Conservation (phyloP, 2,113 vertebrate species). For the Salvelinus fontinalis region DNA sequence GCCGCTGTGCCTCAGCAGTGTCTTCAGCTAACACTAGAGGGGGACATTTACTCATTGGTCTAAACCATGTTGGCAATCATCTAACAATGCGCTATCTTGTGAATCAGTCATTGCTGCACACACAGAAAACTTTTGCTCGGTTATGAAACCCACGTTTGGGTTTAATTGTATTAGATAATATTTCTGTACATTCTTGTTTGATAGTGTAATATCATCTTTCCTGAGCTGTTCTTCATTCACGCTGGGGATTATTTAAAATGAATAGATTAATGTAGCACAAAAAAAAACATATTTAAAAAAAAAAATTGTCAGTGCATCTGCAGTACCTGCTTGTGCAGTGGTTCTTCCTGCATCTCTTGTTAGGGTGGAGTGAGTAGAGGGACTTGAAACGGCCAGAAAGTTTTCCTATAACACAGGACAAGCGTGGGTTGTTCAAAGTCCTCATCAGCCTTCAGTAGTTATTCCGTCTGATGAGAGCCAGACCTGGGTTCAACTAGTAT, state of each 20-base stretch:
- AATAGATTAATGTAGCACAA: too few relatives aligned
- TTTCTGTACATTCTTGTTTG: not conserved
- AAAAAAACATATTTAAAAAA: too few relatives aligned
- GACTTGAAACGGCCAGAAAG: too few relatives aligned
- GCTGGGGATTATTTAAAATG: too few relatives aligned
- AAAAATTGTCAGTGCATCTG: not conserved
- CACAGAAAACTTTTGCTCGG: not conserved
- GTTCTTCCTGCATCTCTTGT: not conserved
- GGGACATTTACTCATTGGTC: not conserved
- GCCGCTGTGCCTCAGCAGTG: not conserved
- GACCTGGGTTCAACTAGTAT: too few relatives aligned
- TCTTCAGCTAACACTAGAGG: not conserved
- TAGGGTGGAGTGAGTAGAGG: too few relatives aligned
- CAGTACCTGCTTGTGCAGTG: not conserved
- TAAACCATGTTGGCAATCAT: not conserved
- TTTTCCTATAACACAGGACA: not conserved
- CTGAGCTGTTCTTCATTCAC: too few relatives aligned
- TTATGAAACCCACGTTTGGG: not conserved
- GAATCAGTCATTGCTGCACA: not conserved
- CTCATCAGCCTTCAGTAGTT: not conserved
- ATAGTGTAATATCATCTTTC: not conserved
- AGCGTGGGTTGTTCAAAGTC: not conserved
- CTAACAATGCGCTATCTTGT: not conserved
- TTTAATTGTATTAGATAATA: not conserved
- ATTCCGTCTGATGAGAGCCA: too few relatives aligned